These are phyloP conservation scores for Vulpes vulpes DNA, from an alignment of 2,113 vertebrate genomes.

Conservation along the genomic window DNA sequence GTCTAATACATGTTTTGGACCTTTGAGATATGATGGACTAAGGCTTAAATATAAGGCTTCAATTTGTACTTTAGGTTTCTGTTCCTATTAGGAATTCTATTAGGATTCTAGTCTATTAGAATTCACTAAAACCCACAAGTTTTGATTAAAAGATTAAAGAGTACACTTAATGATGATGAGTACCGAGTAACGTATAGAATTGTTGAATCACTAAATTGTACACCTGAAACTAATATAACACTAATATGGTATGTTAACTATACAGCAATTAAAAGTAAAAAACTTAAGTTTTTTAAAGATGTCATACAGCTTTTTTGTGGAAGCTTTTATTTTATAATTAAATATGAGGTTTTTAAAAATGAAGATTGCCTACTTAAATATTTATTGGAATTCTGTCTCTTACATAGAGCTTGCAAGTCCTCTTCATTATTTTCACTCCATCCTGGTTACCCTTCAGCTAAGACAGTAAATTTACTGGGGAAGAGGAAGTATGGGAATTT, in stretches of 20 bases:
- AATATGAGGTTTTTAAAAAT: neutral
- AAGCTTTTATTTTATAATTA: conserved; percentile 8
- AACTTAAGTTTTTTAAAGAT: neutral
- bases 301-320: neutral
- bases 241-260: neutral
- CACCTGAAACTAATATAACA: neutral
- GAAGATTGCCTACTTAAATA: neutral
- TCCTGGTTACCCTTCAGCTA: neutral
- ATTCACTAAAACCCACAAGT: neutral
- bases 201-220: neutral
- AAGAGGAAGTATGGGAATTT: neutral
- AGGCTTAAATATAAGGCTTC: neutral
- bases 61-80: neutral
- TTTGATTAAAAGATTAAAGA: neutral
- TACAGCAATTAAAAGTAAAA: neutral
- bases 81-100: neutral
- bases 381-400: neutral
- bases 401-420: neutral
- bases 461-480: neutral
- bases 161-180: neutral
- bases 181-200: neutral
- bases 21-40: neutral
- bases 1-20: neutral
- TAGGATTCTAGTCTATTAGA: neutral
- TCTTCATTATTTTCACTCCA: neutral